Conservation (phyloP, 64 coral and sea anemone genomes). For the Orbicella faveolata region DNA sequence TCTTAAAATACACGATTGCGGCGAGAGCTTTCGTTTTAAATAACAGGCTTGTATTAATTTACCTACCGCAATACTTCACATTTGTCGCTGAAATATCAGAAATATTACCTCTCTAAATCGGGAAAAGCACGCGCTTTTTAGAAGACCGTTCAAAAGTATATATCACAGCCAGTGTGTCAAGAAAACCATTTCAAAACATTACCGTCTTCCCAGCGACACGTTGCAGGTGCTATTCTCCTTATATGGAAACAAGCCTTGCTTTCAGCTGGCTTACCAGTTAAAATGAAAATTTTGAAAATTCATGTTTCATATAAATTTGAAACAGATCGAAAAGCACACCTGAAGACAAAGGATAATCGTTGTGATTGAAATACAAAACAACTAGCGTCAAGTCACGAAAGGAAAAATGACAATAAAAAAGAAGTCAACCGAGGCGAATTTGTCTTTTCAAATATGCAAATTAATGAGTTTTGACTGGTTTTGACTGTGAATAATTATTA, state of each 20-base stretch:
- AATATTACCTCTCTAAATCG: neutral
- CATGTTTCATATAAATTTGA: neutral
- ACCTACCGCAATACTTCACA: neutral
- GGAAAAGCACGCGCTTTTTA: neutral
- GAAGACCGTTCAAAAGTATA: neutral
- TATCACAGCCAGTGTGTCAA: neutral
- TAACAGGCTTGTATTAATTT: neutral
- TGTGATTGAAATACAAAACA: neutral
- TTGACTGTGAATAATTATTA: conserved; percentile 13
- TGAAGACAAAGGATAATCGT: neutral
- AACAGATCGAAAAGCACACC: neutral
- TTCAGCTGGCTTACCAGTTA: conserved; percentile 4
- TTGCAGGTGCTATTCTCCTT: conserved; percentile 26
- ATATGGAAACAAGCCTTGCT: conserved; percentile 28
- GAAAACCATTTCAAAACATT: conserved; percentile 11
- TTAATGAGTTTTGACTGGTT: neutral
- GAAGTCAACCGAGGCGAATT: neutral
- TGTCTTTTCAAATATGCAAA: neutral
- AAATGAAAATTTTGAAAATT: neutral
- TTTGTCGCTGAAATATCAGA: neutral
- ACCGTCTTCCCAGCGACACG: neutral
- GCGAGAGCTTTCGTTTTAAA: neutral
- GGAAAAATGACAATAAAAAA: neutral
- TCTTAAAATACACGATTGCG: neutral
- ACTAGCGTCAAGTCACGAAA: neutral